Evolutionary conservation across 2,113 vertebrate species (phyloP), one percentile per base, ranked within the genome.

Genomic region (Polyodon spathula): DNA sequence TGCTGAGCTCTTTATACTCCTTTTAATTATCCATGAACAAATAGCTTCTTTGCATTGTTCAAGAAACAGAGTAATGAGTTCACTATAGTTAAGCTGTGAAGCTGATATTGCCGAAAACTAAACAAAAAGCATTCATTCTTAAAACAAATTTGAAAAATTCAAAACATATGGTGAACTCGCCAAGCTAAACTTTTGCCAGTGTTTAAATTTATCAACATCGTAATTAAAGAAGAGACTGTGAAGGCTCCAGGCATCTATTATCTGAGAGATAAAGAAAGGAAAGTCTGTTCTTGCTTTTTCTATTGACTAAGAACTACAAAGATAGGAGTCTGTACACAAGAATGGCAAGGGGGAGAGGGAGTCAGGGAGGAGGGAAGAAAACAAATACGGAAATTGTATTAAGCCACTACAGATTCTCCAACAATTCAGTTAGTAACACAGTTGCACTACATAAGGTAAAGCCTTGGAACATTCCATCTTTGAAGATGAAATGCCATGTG

Each of bases 381-480:
- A 76, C 65, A 70, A 71, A 69, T 62, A 66, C 63, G 62, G 68
- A 69, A 81, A 75, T 37, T 59, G 44, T 7, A n/a, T 50, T 50
- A 50, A 50, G 50, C 46, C 44, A 51, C 50, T 54, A 54, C 38
- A 58, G 46, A 64, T 71, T 61, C 61, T 69, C 70, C 68, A 72
- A 78, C 77, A 73, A 81, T 76, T 78, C 71, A 73, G 81, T 78
- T 53, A 75, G 88, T 88, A 83, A 84, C 76, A 66, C 5, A 81
- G 55, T 80, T 75, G 75, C 70, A 44, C 66, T 72, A 63, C 62
- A 75, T 74, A 90, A 87, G 90, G 85, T 92, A 89, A 81, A 92
- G 90, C 96, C 96, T 97, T 97, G 93, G 95, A 97, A 89, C 37
- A 73, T 86, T 86, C 85, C 84, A 72, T 75, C 77, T 71, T 64